These are phyloP conservation scores for Meganola albula DNA, from an alignment of 2,888 invertebrate genomes.

Conservation along the genomic window DNA sequence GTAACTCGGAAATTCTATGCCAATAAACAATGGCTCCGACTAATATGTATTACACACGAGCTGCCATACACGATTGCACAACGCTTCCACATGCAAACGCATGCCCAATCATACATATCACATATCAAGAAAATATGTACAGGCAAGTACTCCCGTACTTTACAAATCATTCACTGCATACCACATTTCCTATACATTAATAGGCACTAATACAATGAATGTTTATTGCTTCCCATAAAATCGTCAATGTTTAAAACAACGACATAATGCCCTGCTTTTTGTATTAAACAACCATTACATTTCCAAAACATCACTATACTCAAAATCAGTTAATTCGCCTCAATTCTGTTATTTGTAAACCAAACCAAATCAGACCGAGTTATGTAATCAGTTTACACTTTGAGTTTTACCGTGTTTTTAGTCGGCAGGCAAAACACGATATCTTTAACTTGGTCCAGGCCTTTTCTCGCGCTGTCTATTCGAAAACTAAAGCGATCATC, in stretches of 20 bases:
- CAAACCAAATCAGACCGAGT: too few species aligned
- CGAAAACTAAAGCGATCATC: too few species aligned
- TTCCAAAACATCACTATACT: not conserved
- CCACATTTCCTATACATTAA: conserved; percentile 34
- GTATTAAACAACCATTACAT: conserved; percentile 7
- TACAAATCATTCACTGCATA: conserved; percentile 27
- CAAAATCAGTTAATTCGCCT: too few species aligned
- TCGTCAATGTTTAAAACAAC: too few species aligned
- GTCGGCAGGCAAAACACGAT: too few species aligned
- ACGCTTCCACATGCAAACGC: conserved; percentile 29
- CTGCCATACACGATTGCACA: conserved; percentile 27
- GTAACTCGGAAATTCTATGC: too few species aligned
- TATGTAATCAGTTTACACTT: too few species aligned
- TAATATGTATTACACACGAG: conserved; percentile 14
- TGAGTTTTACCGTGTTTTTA: too few species aligned
- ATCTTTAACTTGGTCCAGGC: too few species aligned
- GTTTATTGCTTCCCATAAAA: conserved; percentile 32
- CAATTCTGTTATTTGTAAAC: too few species aligned
- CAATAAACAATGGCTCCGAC: conserved; percentile 16
- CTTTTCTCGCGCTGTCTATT: too few species aligned
- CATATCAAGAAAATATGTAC: conserved; percentile 39
- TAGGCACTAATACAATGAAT: conserved; percentile 46
- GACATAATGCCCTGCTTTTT: conserved; percentile 38
- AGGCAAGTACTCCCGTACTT: conserved; percentile 25
- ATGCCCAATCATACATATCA: conserved; percentile 43